Evolutionary conservation across 2,113 vertebrate genomes (phyloP), one percentile per base, ranked within the genome.

Genomic region (Manacus vitellinus): DNA sequence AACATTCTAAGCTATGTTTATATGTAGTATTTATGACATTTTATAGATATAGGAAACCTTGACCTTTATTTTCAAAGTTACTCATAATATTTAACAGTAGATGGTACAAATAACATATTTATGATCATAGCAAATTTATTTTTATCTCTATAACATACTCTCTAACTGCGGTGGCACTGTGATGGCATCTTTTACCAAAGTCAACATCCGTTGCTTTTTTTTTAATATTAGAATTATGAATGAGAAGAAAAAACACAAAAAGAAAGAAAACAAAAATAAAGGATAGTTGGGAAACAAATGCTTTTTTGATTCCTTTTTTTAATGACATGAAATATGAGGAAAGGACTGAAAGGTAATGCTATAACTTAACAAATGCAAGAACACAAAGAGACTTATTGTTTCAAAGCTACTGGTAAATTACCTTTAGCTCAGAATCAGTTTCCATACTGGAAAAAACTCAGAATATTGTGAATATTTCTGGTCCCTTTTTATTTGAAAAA

Each of bases 181-280:
- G 0, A 68, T 72, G 25, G 37, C 12, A 62, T 24, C 3, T 88
- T 81, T 68, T 72, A 67, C 6, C 17, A 41, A 78, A 59, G 35
- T 23, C 9, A 91, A 15, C 8, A 59, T 2, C 2, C 61, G 8
- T 2, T 33, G 0, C 2, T 5, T 11, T 15, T 62, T 73, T 65
- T 20, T 75, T 63, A n/a, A 51, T 62, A 28, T 54, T 43, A 41
- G 4, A 12, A 66, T 56, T 76, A 63, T 49, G 31, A 59, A 13
- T 15, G 3, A 33, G 31, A n/a, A 61, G 6, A 5, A 56, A 47
- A 4, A 28, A 9, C 6, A n/a, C 0, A 66, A 41, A 55, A 35
- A 3, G 3, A 68, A 62, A 41, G 9, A 18, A 51, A 79, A 31
- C 8, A 43, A 70, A 80, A 24, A n/a, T 11, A 62, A 51, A 72